Conservation (phyloP, 1,140 invertebrate species). For the Druon quercuslanigerum region DNA sequence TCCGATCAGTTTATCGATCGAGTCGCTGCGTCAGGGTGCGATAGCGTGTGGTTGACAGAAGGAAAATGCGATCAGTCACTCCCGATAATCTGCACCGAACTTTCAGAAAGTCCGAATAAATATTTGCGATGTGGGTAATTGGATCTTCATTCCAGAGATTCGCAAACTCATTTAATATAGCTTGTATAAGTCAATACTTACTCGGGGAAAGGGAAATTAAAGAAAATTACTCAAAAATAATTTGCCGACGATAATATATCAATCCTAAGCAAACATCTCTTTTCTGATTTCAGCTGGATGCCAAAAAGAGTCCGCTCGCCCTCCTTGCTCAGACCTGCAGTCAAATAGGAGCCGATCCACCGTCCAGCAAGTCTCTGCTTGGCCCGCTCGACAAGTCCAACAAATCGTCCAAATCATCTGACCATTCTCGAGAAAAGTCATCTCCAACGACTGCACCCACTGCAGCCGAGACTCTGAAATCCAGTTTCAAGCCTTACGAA, state of each 20-base stretch:
- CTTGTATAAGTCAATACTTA: no score
- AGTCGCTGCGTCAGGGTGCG: neutral
- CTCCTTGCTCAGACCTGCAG: slow-evolving; percentile 96
- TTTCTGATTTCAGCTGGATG: slow-evolving; percentile 89
- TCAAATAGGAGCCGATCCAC: slow-evolving; percentile 92
- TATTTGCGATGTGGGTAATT: neutral
- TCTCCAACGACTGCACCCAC: slow-evolving; percentile 69
- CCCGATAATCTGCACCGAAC: neutral
- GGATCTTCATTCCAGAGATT: no score
- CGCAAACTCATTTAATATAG: no score
- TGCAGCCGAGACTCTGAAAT: slow-evolving; percentile 64
- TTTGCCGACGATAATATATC: no score
- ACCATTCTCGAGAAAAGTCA: slow-evolving; percentile 78
- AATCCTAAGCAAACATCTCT: slow-evolving; percentile 54
- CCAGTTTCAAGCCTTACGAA: slow-evolving; percentile 84
- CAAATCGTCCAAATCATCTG: slow-evolving; percentile 76
- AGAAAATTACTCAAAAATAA: no score
- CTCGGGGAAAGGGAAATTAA: no score
- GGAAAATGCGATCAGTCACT: slow-evolving; percentile 10
- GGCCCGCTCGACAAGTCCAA: slow-evolving; percentile 76
- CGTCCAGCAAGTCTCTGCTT: slow-evolving; percentile 81
- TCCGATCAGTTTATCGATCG: slow-evolving; percentile 11
- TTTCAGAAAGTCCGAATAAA: neutral
- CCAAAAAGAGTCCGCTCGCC: slow-evolving; percentile 95
- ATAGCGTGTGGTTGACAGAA: neutral